Evolutionary conservation across 2,113 vertebrate species (phyloP), one percentile per base, ranked within the genome.

Genomic region (Cebus imitator): DNA sequence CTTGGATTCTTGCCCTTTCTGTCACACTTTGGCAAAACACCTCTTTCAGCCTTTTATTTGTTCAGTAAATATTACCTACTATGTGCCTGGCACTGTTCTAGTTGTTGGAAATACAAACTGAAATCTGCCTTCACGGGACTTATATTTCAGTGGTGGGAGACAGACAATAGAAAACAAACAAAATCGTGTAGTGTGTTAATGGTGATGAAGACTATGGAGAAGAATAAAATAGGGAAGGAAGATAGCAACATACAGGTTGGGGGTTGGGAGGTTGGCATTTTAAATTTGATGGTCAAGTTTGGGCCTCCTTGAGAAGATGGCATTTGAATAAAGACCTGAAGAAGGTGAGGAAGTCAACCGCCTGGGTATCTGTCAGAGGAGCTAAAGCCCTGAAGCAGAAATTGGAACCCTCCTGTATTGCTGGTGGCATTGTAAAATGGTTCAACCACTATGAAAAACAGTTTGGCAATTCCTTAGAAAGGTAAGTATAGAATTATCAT

Each of bases 1-100:
- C 58, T 88, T 70, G 35, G 52, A 64, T 90, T 93, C 90, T 95
- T 95, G 37, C 2, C 43, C 66, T 45, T 92, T 90, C 90, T 72
- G 30, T 75, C 90, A 75, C 48, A 82, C n/a, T 70, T 91, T 92
- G 73, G 43, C 85, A 82, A 96, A 94, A 89, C 23, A 90, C 43
- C 32, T 79, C 52, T 57, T 97, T 72, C 23, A 58, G 37, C 57
- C 23, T 87, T 58, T 61, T 55, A 78, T 61, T 95, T 72, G 25
- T 58, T 92, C 40, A 75, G n/a, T 48, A 75, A 89, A 81, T 85
- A 57, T 37, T 55, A 80, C 72, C 37, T 88, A 73, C 68, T 85
- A 20, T 91, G 87, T 83, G 35, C 30, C 52, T 88, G 32, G 45
- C 37, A 50, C 64, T 89, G 7, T 91, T 94, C 20, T 81, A 66